Evolutionary conservation across 2,113 vertebrate genomes (phyloP).

Genomic region (Leiothrix lutea): DNA sequence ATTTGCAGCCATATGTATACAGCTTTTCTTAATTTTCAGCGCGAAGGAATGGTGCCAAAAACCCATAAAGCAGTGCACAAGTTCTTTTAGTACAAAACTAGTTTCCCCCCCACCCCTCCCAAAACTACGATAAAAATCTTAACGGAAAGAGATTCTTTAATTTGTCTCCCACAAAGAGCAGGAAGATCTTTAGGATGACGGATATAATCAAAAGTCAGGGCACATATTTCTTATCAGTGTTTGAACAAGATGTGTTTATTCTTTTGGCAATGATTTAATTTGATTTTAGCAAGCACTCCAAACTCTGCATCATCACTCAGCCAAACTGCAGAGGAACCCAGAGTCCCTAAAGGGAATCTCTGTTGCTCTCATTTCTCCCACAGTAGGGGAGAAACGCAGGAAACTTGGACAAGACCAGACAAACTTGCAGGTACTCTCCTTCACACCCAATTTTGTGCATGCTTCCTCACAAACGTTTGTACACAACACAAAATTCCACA

Average conservation of each 20-base stretch:
- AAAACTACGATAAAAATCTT: conserved; percentile 17
- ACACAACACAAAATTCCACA: neutral
- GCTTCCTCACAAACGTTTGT: neutral
- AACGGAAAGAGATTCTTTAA: conserved; percentile 1
- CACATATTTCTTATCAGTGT: conserved; percentile 22
- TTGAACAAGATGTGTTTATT: conserved; percentile 5
- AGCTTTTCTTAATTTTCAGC: neutral
- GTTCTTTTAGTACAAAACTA: neutral
- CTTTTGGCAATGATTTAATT: conserved; percentile 3
- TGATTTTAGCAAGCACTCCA: conserved; percentile 15
- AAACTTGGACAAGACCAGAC: neutral
- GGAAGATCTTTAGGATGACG: neutral
- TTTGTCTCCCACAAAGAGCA: neutral
- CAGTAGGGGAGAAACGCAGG: neutral
- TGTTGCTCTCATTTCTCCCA: neutral
- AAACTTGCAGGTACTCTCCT: neutral
- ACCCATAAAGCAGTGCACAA: neutral
- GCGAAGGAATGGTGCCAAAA: neutral
- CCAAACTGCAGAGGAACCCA: neutral
- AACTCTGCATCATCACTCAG: neutral
- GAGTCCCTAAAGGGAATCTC: neutral
- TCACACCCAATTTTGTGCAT: neutral
- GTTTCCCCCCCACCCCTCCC: neutral
- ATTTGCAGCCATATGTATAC: neutral
- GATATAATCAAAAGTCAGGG: neutral